These are phyloP conservation scores for Mellivora capensis DNA, from an alignment of 2,113 vertebrate genomes.

Conservation along the genomic window DNA sequence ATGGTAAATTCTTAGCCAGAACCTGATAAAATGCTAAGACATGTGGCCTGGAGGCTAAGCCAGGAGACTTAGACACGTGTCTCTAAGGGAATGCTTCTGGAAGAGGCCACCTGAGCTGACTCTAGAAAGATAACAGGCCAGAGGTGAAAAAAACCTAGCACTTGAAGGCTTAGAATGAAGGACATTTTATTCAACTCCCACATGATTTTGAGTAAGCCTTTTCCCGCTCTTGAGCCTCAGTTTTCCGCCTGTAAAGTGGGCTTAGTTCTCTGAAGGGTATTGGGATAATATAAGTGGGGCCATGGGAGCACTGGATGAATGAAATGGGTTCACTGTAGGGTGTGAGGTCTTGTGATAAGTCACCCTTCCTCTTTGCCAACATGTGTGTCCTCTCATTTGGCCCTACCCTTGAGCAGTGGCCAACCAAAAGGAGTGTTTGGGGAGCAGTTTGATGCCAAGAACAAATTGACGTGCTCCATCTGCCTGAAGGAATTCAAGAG, in stretches of 20 bases:
- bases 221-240: not conserved
- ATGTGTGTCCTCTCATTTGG: constrained; percentile 55
- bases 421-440: constrained; percentile 80
- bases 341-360: not conserved
- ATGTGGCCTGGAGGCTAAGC: not conserved
- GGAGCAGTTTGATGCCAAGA: constrained; percentile 83
- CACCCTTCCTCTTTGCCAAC: not conserved
- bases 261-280: not conserved
- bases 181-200: not conserved
- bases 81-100: not conserved
- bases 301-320: not conserved
- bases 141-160: not conserved
- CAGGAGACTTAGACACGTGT: not conserved
- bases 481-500: constrained; percentile 93
- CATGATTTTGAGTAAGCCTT: not conserved
- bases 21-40: not conserved
- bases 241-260: not conserved
- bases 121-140: not conserved
- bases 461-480: constrained; percentile 87
- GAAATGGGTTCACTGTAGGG: not conserved
- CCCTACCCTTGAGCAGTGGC: constrained; percentile 68
- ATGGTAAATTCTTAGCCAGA: not conserved
- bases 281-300: not conserved
- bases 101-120: not conserved
- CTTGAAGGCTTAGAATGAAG: not conserved